These are phyloP conservation scores for Eurypyga helias DNA, from an alignment of 2,113 vertebrate genomes.

Conservation along the genomic window DNA sequence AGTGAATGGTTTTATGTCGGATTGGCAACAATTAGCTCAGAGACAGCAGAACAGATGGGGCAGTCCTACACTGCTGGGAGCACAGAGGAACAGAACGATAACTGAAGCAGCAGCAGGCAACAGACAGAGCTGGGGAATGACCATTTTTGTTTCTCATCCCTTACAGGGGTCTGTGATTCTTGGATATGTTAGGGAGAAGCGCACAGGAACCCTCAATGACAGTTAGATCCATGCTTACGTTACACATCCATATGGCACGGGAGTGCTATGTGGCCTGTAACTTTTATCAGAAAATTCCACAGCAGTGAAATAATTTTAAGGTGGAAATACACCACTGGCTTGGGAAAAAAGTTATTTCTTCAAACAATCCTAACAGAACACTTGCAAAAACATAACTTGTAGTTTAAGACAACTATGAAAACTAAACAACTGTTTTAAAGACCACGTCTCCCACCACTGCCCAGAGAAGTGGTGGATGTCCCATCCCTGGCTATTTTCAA, in stretches of 20 bases:
- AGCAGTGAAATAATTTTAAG: background rate
- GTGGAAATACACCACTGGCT: background rate
- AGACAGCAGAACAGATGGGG: background rate
- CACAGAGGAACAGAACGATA: background rate
- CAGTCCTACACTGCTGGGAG: background rate
- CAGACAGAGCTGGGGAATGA: background rate
- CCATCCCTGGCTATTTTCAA: no score
- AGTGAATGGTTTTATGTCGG: background rate
- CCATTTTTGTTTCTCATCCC: background rate
- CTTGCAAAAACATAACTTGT: background rate
- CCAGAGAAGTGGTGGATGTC: no score
- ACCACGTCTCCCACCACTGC: no score
- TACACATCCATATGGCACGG: background rate
- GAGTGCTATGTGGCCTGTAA: background rate
- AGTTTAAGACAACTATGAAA: background rate
- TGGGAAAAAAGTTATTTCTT: background rate
- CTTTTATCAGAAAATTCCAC: background rate
- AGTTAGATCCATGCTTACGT: background rate
- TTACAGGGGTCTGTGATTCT: background rate
- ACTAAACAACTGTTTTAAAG: background rate
- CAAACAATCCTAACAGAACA: background rate
- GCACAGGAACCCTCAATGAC: background rate
- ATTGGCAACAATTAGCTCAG: background rate
- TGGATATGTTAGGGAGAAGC: background rate
- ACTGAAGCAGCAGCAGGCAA: background rate